Percentiles rank a stretch among this genome's conserved stretches.
Conservation (phyloP, 2,888 invertebrate genomes). For the Aleiodes testaceus region DNA sequence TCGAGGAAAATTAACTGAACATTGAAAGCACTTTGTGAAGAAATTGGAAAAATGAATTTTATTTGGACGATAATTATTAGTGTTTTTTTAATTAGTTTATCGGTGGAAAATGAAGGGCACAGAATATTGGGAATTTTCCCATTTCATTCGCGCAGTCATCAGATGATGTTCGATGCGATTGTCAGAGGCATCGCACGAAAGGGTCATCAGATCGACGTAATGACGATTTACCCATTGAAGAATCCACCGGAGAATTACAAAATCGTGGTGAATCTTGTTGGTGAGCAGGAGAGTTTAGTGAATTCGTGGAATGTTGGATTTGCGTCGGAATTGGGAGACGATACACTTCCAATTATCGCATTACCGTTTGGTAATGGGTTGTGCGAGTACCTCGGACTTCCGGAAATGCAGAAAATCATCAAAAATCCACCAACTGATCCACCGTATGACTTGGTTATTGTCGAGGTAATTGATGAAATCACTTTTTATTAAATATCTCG, state of each 20-base stretch:
- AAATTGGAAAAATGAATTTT: background rate
- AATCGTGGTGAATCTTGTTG: constrained; percentile 48
- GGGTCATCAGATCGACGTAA: constrained; percentile 71
- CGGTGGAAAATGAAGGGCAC: constrained; percentile 38
- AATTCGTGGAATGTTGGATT: constrained; percentile 45
- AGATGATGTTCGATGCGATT: constrained; percentile 71
- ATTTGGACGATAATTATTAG: background rate
- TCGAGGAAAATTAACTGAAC: no score
- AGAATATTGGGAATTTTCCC: constrained; percentile 69
- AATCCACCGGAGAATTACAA: constrained; percentile 49
- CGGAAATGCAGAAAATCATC: constrained; percentile 53
- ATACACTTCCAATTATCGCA: constrained; percentile 44
- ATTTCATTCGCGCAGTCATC: constrained; percentile 73
- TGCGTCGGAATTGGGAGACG: constrained; percentile 45
- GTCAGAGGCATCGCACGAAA: constrained; percentile 69
- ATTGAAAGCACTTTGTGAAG: no score
- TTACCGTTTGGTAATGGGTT: constrained; percentile 50
- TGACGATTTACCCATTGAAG: constrained; percentile 53
- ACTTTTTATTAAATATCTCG: background rate
- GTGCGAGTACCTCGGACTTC: constrained; percentile 53
- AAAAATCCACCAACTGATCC: constrained; percentile 57
- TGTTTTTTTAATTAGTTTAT: background rate
- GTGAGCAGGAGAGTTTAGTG: constrained; percentile 38
- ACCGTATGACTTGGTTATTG: constrained; percentile 56
- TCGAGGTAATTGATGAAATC: constrained; percentile 49